Percentiles rank a stretch among this genome's conserved stretches.
Evolutionary conservation across 2,888 invertebrate genomes (phyloP).

Genomic region (Eupithecia pulchellata): DNA sequence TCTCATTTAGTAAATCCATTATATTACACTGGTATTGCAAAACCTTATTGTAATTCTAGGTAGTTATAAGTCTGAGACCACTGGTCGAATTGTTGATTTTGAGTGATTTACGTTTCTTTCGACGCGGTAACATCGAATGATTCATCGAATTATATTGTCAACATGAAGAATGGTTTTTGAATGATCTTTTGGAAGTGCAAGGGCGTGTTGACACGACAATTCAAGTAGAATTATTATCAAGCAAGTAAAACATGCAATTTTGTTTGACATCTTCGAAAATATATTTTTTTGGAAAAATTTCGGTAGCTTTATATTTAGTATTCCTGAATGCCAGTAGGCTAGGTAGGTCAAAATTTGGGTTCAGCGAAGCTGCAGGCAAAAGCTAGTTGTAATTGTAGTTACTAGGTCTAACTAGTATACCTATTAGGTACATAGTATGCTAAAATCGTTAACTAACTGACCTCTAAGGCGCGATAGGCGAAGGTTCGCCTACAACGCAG

Average conservation of each 20-base stretch:
- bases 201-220: slow-evolving; percentile 7
- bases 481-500: too few relatives aligned
- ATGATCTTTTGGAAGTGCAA: slow-evolving; percentile 4
- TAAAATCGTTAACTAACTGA: too few relatives aligned
- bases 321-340: neutral
- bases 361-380: neutral
- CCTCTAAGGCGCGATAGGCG: too few relatives aligned
- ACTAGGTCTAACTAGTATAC: too few relatives aligned
- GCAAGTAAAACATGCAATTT: neutral
- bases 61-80: too few relatives aligned
- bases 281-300: neutral
- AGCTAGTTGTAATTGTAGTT: neutral
- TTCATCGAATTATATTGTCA: slow-evolving; percentile 12
- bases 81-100: neutral
- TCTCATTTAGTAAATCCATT: neutral
- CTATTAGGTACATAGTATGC: too few relatives aligned
- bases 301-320: neutral
- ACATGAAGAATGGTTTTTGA: slow-evolving; percentile 6
- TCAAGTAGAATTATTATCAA: neutral
- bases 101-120: slow-evolving; percentile 5
- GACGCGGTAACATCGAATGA: slow-evolving; percentile 6
- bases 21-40: too few relatives aligned
- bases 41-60: too few relatives aligned
- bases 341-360: neutral
- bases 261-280: neutral